Conservation (phyloP, 2,797 vertebrate genomes). For the Furcifer pardalis region DNA sequence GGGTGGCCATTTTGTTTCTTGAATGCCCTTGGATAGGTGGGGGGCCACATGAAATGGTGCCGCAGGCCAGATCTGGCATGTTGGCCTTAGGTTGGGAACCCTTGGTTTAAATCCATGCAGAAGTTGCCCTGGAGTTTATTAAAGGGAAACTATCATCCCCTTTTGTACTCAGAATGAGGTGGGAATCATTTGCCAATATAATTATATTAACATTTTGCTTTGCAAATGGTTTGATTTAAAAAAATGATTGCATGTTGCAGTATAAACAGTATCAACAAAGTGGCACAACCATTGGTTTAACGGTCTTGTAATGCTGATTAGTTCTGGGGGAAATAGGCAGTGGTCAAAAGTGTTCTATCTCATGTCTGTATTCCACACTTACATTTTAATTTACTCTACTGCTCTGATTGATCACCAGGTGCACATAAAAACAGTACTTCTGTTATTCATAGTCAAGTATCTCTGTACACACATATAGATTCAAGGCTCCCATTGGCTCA, state of each 20-base stretch:
- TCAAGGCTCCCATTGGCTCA: slow-evolving; percentile 78
- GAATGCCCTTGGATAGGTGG: too few relatives aligned
- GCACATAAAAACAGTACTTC: slow-evolving; percentile 73
- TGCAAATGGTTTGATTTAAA: slow-evolving; percentile 41
- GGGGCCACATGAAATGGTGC: too few relatives aligned
- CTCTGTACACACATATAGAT: slow-evolving; percentile 76
- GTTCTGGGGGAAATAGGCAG: slow-evolving; percentile 67
- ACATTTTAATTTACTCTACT: slow-evolving; percentile 70
- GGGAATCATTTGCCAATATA: slow-evolving; percentile 66
- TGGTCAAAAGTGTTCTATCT: slow-evolving; percentile 67
- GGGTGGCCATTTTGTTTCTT: too few relatives aligned
- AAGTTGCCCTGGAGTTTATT: slow-evolving; percentile 53
- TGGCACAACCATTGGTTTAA: slow-evolving; percentile 74
- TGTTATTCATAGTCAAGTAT: slow-evolving; percentile 80
- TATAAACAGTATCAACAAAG: slow-evolving; percentile 65
- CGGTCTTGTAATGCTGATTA: slow-evolving; percentile 75
- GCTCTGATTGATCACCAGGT: slow-evolving; percentile 69
- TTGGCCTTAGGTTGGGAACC: too few relatives aligned
- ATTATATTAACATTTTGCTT: slow-evolving; percentile 66
- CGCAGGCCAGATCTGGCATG: too few relatives aligned
- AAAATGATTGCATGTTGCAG: slow-evolving; percentile 70
- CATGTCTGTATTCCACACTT: slow-evolving; percentile 70
- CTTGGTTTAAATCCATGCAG: slow-evolving; percentile 11
- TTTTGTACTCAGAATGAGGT: slow-evolving; percentile 63
- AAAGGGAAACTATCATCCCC: slow-evolving; percentile 42